Percentiles rank a stretch among this genome's conserved stretches.
These are phyloP conservation scores for Metallyticus violacea DNA, from an alignment of 2,888 invertebrate genomes.

Conservation along the genomic window DNA sequence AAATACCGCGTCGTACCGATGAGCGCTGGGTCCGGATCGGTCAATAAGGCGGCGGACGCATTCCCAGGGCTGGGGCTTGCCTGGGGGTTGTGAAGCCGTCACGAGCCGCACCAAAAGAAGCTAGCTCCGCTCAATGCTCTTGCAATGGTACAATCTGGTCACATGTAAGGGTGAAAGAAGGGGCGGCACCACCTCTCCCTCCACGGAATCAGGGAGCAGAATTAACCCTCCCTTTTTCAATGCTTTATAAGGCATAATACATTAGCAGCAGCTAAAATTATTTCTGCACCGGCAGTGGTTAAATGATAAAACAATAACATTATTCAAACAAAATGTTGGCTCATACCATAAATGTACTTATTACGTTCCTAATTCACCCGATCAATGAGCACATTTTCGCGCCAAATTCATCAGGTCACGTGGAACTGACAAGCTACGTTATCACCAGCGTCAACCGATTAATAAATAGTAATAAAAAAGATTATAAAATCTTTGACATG, in stretches of 20 bases:
- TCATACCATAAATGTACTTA: too few relatives aligned
- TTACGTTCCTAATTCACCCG: neutral
- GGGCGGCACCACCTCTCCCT: neutral
- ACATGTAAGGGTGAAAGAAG: neutral
- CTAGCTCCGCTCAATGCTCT: constrained; percentile 2
- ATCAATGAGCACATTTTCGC: neutral
- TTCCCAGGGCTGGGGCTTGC: constrained; percentile 43
- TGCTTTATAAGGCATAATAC: too few relatives aligned
- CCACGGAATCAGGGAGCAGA: too few relatives aligned
- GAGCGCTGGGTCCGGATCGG: constrained; percentile 47
- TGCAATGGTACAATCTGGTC: neutral
- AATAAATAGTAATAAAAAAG: too few relatives aligned
- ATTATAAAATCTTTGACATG: too few relatives aligned
- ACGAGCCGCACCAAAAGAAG: constrained; percentile 26
- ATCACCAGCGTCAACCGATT: too few relatives aligned
- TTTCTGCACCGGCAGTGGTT: too few relatives aligned
- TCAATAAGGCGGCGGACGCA: constrained; percentile 46
- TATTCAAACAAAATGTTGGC: too few relatives aligned
- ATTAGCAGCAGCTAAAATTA: neutral
- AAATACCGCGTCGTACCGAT: constrained; percentile 39
- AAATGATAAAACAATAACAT: too few relatives aligned
- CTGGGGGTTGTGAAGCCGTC: constrained; percentile 39
- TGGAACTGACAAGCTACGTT: neutral
- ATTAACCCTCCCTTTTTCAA: neutral
- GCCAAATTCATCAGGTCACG: constrained; percentile 12